Evolutionary conservation across 2,797 vertebrate genomes (phyloP), one percentile per base, ranked within the genome.

Genomic region (Calcarius lapponicus): DNA sequence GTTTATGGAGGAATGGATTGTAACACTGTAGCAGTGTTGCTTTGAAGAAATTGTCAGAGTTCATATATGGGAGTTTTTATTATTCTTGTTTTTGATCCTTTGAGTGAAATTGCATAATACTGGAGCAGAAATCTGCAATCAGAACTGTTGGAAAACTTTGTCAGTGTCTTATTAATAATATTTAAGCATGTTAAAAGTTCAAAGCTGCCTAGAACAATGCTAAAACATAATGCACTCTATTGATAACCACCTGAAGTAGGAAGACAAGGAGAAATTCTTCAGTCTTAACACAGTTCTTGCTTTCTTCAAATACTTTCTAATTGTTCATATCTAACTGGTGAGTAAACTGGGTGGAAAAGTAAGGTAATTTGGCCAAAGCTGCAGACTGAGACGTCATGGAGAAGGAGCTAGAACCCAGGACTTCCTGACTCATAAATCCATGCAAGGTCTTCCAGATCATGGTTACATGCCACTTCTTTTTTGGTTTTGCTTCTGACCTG

Each of bases 261-360:
- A 80, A 72, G 58, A 69, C 34, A 74, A 56, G 9, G 22, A 73
- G 57, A 61, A 83, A 66, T 19, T n/a, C 86, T 87, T 79, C 40
- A 67, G 1, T 89, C 43, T 83, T 80, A 70, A 67, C 26, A 31
- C 11, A 51, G 24, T 71, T 53, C 4, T 40, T 66, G 3, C 81
- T 91, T 90, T 66, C 62, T 88, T 94, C 60, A 79, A 47, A 29
- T 81, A 45, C 58, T 79, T 94, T 58, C 40, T 93, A 71, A 92
- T 92, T 96, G 81, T 54, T 86, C 62, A 11, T 88, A 84, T 93
- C 80, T 86, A 90, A 82, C 56, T 86, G 36, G 29, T 93, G 87
- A 93, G 86, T 58, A 92, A 90, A 56, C 36, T 79, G 62, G 32
- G 40, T 94, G 60, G 90, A 92, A 96, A 92, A 94, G 43, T 88